Percentiles rank a stretch among this genome's conserved stretches.
Conservation (phyloP, 2,113 vertebrate species). For the Emydocephalus ijimae region DNA sequence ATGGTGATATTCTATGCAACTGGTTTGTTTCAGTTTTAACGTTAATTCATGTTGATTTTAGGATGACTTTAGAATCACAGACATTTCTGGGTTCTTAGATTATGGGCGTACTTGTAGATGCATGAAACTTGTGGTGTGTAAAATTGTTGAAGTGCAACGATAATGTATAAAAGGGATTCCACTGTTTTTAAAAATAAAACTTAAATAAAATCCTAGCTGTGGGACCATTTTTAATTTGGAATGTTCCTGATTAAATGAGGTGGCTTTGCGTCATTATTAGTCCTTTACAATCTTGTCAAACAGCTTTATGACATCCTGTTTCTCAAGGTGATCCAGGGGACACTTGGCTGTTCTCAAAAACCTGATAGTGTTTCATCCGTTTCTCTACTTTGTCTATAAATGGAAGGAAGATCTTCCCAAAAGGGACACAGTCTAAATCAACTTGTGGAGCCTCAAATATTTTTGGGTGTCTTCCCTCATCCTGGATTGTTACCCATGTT, state of each 20-base stretch:
- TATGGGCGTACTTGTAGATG: conserved; percentile 86
- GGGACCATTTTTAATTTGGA: not conserved
- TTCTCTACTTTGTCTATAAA: not conserved
- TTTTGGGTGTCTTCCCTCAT: not conserved
- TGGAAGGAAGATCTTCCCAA: not conserved
- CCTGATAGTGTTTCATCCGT: not conserved
- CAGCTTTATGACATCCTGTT: not conserved
- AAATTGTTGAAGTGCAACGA: conserved; percentile 90
- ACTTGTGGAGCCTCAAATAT: not conserved
- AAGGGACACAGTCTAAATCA: not conserved
- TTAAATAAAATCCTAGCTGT: conserved; percentile 55
- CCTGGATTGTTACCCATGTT: not conserved
- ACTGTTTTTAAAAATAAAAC: conserved; percentile 97
- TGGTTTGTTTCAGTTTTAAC: conserved; percentile 85
- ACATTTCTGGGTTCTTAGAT: conserved; percentile 77
- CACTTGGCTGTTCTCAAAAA: not conserved
- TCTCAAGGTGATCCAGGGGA: not conserved
- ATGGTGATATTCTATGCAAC: conserved; percentile 99
- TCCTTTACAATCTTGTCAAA: not conserved
- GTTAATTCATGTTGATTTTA: conserved; percentile 75
- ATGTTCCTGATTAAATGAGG: not conserved
- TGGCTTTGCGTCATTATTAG: not conserved
- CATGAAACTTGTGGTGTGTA: conserved; percentile 92
- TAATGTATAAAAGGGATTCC: conserved; percentile 87
- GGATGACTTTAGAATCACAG: conserved; percentile 79